phyloP scores from a whole-genome alignment of 2,888 invertebrate species.

The Hypolimnas misippus region DNA sequence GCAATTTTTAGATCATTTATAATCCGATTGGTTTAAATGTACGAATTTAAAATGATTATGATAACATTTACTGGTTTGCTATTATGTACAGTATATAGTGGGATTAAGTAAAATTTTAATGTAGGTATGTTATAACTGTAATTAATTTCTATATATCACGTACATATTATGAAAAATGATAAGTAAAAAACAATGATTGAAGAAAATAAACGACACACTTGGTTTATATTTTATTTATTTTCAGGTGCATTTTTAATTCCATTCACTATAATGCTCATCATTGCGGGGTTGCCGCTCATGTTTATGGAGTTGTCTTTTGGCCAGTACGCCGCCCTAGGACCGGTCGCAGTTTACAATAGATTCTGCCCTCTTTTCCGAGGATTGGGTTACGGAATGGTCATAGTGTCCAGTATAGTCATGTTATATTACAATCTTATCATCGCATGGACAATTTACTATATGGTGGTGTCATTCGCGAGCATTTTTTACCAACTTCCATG shows the following conservation, averaged over 20 bases:
- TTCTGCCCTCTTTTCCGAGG: conserved; percentile 91
- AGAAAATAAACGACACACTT: no score
- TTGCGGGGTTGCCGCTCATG: conserved; percentile 91
- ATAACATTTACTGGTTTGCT: no score
- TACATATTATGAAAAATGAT: no score
- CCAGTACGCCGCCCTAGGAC: conserved; percentile 91
- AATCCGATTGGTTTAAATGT: neutral
- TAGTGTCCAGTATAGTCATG: conserved; percentile 90
- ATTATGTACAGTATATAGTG: no score
- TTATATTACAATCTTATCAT: conserved; percentile 90
- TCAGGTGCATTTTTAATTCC: conserved; percentile 93
- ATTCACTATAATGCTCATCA: conserved; percentile 91
- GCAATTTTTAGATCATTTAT: neutral
- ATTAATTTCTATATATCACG: no score
- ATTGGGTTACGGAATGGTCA: conserved; percentile 90
- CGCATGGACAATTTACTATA: conserved; percentile 91
- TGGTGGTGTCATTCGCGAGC: conserved; percentile 85
- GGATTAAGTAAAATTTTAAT: no score
- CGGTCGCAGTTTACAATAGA: conserved; percentile 91
- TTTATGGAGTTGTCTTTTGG: conserved; percentile 94
- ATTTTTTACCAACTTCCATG: conserved; percentile 87
- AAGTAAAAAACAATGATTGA: no score
- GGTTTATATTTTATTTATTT: conserved; percentile 45
- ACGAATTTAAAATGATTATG: no score
- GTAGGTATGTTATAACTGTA: no score